Evolutionary conservation across 2,888 invertebrate species (phyloP).

Genomic region (Oeneis ivallda): DNA sequence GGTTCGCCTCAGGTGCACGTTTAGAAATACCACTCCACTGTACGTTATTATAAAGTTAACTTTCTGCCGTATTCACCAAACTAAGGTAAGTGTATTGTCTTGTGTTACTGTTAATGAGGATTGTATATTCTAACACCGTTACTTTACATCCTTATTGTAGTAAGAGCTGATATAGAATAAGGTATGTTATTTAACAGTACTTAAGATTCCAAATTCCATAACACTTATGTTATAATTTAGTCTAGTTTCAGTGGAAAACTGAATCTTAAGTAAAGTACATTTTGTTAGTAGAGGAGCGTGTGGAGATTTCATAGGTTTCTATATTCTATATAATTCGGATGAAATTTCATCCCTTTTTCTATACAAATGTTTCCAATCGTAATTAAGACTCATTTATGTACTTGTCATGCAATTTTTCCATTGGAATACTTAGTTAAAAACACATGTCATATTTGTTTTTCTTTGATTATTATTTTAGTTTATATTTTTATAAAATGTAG

Average conservation of each 20-base stretch:
- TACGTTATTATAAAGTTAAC: slow-evolving; percentile 66
- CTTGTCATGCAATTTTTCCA: neutral
- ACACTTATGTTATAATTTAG: slow-evolving; percentile 24
- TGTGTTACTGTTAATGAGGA: slow-evolving; percentile 75
- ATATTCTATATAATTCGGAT: slow-evolving; percentile 4
- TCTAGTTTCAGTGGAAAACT: slow-evolving; percentile 22
- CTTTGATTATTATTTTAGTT: neutral
- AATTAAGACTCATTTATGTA: neutral
- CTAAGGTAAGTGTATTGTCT: slow-evolving; percentile 80
- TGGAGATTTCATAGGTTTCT: slow-evolving; percentile 19
- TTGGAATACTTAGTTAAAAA: neutral
- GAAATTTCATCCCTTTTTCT: slow-evolving; percentile 1
- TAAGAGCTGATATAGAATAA: slow-evolving; percentile 34
- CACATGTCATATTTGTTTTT: neutral
- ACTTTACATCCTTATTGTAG: slow-evolving; percentile 36
- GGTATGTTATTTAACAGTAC: slow-evolving; percentile 28
- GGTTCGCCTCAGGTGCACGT: neutral
- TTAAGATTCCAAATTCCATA: slow-evolving; percentile 29
- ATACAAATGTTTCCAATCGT: slow-evolving; percentile 9
- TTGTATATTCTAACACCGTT: slow-evolving; percentile 58
- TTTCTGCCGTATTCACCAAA: slow-evolving; percentile 79
- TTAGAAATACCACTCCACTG: slow-evolving; percentile 41
- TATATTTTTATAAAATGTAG: neutral
- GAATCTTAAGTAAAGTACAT: slow-evolving; percentile 22
- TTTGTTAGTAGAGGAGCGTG: slow-evolving; percentile 25